A percentile compares a stretch with the other conserved stretches of the same genome.
These are phyloP conservation scores for Microtus californicus DNA, from an alignment of 2,797 vertebrate species.

Conservation along the genomic window DNA sequence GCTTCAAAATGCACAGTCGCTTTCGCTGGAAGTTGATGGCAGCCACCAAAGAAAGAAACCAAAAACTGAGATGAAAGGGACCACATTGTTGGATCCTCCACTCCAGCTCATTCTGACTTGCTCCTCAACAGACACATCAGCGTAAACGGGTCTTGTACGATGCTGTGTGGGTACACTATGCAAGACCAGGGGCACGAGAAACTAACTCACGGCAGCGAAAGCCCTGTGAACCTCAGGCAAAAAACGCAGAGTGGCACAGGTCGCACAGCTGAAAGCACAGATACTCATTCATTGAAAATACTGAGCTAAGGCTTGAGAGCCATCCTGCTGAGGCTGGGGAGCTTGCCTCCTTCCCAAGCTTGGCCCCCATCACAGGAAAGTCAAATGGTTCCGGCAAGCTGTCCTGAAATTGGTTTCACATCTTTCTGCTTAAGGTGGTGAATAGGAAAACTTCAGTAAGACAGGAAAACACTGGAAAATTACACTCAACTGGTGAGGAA, in stretches of 20 bases:
- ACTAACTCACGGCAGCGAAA: not conserved
- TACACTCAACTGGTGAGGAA: constrained; percentile 34
- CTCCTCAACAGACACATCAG: not conserved
- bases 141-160: not conserved
- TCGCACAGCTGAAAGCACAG: fast-evolving
- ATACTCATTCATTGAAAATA: not conserved
- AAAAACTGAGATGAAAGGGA: not conserved
- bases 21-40: not conserved
- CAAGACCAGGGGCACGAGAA: not conserved
- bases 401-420: constrained; percentile 61
- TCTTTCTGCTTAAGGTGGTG: constrained; percentile 50
- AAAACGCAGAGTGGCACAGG: not conserved
- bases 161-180: not conserved
- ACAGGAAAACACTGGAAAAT: constrained; percentile 72
- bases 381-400: not conserved
- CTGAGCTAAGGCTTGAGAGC: not conserved
- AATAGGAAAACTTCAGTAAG: constrained; percentile 76
- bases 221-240: not conserved
- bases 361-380: not conserved
- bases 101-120: not conserved
- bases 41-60: constrained; percentile 9
- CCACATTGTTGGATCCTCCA: not conserved
- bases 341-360: not conserved
- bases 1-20: not conserved
- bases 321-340: not conserved